Conservation (phyloP, 92 coral and sea anemone species). For the Palythoa caribaeorum region DNA sequence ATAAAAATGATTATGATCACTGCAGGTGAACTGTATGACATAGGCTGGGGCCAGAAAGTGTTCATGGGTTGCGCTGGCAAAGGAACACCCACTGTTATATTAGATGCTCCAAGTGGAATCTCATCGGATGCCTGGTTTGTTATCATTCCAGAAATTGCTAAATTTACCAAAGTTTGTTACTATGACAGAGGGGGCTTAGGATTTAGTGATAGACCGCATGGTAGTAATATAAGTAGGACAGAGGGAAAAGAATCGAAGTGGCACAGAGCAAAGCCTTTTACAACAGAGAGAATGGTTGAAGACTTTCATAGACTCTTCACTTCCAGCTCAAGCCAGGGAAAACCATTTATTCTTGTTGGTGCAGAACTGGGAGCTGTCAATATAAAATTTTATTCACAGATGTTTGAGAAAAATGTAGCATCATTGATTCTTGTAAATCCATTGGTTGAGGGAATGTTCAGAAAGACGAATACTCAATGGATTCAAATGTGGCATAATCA, state of each 20-base stretch:
- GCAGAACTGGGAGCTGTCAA: conserved; percentile 93
- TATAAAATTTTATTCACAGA: conserved; percentile 83
- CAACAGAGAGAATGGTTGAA: conserved; percentile 93
- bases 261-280: conserved; percentile 74
- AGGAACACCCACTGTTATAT: conserved; percentile 85
- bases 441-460: conserved; percentile 84
- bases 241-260: conserved; percentile 47
- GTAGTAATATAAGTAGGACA: conserved; percentile 52
- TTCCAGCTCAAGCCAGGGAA: conserved; percentile 71
- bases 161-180: conserved; percentile 81
- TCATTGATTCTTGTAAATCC: conserved; percentile 86
- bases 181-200: conserved; percentile 97
- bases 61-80: conserved; percentile 89
- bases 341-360: conserved; percentile 88
- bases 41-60: conserved; percentile 87
- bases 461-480: conserved; percentile 62
- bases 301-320: conserved; percentile 85
- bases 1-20: neutral
- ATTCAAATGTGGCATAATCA: conserved; percentile 72
- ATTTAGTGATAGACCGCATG: conserved; percentile 85
- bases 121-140: conserved; percentile 91
- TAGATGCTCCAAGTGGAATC: conserved; percentile 92
- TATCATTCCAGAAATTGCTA: conserved; percentile 75
- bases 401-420: conserved; percentile 78
- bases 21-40: conserved; percentile 80